Base-by-base conservation (phyloP, 2,797 vertebrate species). In the Urocyon cinereoargenteus region DNA sequence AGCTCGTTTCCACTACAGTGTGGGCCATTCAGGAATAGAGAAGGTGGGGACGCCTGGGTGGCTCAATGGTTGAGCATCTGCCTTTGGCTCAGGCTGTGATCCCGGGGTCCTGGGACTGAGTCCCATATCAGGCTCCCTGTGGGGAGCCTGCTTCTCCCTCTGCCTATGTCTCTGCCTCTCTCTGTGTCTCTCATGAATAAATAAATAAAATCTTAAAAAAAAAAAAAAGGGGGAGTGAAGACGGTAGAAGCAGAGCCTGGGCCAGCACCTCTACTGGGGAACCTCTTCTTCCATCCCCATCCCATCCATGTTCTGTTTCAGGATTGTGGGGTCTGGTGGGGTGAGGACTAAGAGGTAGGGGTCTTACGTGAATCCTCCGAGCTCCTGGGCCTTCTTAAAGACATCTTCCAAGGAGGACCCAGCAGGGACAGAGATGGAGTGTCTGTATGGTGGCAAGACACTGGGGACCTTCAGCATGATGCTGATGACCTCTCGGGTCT, bases 331-430 rank as follows among this genome's bases (percentile, higher is more conserved):
- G 1, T 59, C 0, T 0, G 31, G 6, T 1, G 8, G 51, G 14
- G 8, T 28, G 26, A 73, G 40, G 26, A 36, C n/a, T 6, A 16
- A 55, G 57, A 68, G 24, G 72, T 10, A 19, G 31, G 5, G 0
- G 31, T 66, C 98, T 98, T 66, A 99, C 99, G 2, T 98, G 97
- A 99, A 99, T 26, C 73, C 12, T 2, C 90, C 88, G 18, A 96
- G 83, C 0, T 34, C 34, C 0, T 96, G 34, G 0, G 99, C 98
- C 0, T 7, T 96, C 75, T 34, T 70, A 28, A 99, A 98, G 15
- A 99, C 98, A 0, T 99, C 98, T 93, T 99, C 98, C 89, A 99
- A 97, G 4, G 99, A 99, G 73, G 99, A 98, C 0, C 98, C 98
- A 0, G 97, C 87, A 0, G 98, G 98, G 4, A 97, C 99, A 0